Evolutionary conservation across 2,888 invertebrate species (phyloP), one percentile per base, ranked within the genome.

Genomic region (Dicycla oo): DNA sequence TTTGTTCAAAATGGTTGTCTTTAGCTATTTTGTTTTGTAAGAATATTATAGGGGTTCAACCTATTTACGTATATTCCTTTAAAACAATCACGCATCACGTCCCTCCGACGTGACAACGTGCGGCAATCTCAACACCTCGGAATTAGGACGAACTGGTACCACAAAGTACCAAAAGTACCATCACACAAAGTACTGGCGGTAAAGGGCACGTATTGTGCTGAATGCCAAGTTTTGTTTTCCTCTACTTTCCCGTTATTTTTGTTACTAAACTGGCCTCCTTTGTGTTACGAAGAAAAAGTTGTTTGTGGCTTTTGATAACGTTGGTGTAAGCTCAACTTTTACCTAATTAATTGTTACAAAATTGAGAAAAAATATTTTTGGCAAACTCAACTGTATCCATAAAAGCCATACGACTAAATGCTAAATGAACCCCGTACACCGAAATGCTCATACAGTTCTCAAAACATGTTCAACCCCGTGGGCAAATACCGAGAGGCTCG

Each of bases 181-280:
- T 47, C 23, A 8, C 11, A 34, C 56, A 30, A 47, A 30, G 62
- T 40, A 34, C 15, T 20, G 26, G n/a, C 65, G 34, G 49, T 62
- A 56, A 72, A 66, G 63, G 68, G 57, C 73, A 78, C 79, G 68
- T 54, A 26, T 57, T 57, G 43, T 53, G 60, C 10, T 15, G 53
- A 72, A 83, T 84, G 64, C 40, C 73, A 84, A 81, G 57, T 69
- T 72, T 61, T 60, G 23, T 40, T 69, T 67, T 56, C 61, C 45
- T 63, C 57, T 69, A 71, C 60, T 71, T 76, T 47, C 18, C 13
- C 45, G 20, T 65, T 76, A 69, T 67, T 56, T 63, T 64, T 53
- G 34, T 76, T 67, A 38, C 10, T 60, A 20, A 54, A 57, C 71
- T 65, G 53, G 11, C 30, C 26, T 56, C 30, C 23, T 73, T 64